Base-by-base conservation (phyloP, 2,113 vertebrate genomes). In the Emydura subglobosa region DNA sequence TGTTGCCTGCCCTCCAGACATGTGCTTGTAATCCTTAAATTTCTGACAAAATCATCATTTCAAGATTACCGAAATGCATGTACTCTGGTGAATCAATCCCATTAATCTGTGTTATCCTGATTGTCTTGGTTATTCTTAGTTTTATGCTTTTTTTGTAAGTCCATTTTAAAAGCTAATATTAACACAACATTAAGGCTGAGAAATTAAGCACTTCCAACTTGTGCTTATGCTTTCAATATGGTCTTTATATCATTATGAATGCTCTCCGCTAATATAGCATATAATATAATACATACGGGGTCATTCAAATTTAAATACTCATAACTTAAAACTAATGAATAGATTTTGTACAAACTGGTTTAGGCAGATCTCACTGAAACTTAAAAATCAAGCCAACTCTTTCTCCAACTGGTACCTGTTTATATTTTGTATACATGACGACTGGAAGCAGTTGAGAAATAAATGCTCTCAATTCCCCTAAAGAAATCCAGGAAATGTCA, bases 71-170 rank as follows among this genome's bases (percentile, higher is more conserved):
- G 55, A 93, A 97, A 87, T 91, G 21, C 21, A 42, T 74, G 8
- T 85, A 84, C 55, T 50, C 80, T 92, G 80, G 85, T 27, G 47
- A 87, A 94, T 95, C 81, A 92, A 79, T 92, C 82, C 79, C 54
- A 96, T 97, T 95, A 96, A 92, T 85, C 79, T 95, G 65, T 90
- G 21, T 91, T 94, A 95, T 24, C 42, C n/a, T 17, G 47, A 0
- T 55, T 76, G n/a, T 65, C 91, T 96, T 89, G 51, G 44, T 49
- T 95, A 21, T 79, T 85, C 21, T 19, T 55, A 91, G 57, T 39
- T 72, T 72, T 72, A 72, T 72, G 65, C 24, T 92, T 95, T 92
- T 39, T 39, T 86, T 93, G 49, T n/a, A 5, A 54, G 54, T 27
- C 78, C 84, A 89, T 85, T 57, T 47, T 16, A 85, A 65, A 92